Evolutionary conservation across 1,140 invertebrate species (phyloP), one percentile per base, ranked within the genome.

Genomic region (Macrosteles quadrilineatus): DNA sequence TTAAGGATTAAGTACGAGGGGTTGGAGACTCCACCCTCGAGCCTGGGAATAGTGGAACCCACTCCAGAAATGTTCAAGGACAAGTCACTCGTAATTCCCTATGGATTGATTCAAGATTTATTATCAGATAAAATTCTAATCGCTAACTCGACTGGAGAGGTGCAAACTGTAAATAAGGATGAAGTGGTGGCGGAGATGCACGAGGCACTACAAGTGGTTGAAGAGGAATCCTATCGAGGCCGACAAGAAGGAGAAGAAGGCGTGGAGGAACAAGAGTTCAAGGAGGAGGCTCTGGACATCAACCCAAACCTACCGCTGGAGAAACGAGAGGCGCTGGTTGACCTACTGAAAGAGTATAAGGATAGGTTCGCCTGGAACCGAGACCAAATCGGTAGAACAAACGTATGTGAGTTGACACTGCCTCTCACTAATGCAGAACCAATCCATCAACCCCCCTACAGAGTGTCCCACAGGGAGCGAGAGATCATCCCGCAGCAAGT

Each of bases 401-500:
- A 59, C 25, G 25, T 59, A 30, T 50, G 47, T 50, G 47, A 50
- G 21, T 4, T 19, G 14, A 50, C 47, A 50, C 14, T 50, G 14
- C 14, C 14, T 19, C 47, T 50, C 14, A 21, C 21, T 50, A 50
- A 50, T 50, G 3, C 4, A 21, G 21, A 50, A 19, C 21, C 63
- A 43, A 21, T 66, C 9, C 40, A 45, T 43, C 63, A 36, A 25
- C 63, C 63, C 17, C 43, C 36, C 23, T 71, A 72, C 21, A 25
- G 53, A 12, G 62, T 57, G 1, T 27, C 62, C 3, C 68, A 47
- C 14, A 17, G 12, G n/a, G 50, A 65, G 11, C 62, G 64, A 27
- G n/a, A 29, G 19, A 67, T 69, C 17, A 72, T 74, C 6, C 29
- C 66, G 29, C n/a, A 72, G 14, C 69, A 76, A 53, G 68, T 75